Conservation (phyloP, 2,797 vertebrate species). For the Tragelaphus eurycerus region DNA sequence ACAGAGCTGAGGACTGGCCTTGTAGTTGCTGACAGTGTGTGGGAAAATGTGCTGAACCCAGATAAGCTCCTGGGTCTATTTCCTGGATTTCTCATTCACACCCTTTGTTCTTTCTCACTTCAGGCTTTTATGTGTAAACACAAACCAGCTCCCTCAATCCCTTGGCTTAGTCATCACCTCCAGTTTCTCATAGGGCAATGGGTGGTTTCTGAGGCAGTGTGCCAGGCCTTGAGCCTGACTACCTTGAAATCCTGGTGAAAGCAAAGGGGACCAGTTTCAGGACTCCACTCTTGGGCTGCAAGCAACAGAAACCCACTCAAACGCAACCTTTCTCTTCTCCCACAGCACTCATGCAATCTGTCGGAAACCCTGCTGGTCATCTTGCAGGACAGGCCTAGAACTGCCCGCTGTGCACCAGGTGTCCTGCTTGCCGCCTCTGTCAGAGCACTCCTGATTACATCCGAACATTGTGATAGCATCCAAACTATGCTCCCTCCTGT, state of each 20-base stretch:
- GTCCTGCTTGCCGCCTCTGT: background rate
- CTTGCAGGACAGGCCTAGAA: background rate
- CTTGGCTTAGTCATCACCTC: slow-evolving; percentile 29
- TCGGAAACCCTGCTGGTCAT: background rate
- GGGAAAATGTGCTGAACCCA: slow-evolving; percentile 35
- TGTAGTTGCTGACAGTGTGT: slow-evolving; percentile 24
- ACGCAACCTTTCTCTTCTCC: background rate
- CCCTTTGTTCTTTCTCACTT: slow-evolving; percentile 47
- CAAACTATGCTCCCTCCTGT: background rate
- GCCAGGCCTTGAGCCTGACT: background rate
- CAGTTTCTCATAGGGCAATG: background rate
- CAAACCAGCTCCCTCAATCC: background rate
- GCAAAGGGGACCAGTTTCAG: background rate
- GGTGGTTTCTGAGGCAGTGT: slow-evolving; percentile 15
- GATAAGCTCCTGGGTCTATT: background rate
- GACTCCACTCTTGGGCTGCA: background rate
- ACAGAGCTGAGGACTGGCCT: background rate
- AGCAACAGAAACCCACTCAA: background rate
- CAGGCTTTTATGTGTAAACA: slow-evolving; percentile 28
- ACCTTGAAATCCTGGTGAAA: background rate
- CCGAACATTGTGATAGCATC: background rate
- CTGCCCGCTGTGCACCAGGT: fast-evolving
- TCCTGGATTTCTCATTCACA: slow-evolving; percentile 38
- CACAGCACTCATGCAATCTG: background rate
- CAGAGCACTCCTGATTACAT: background rate